Conservation (phyloP, 2,113 vertebrate species). For the Antechinus flavipes region DNA sequence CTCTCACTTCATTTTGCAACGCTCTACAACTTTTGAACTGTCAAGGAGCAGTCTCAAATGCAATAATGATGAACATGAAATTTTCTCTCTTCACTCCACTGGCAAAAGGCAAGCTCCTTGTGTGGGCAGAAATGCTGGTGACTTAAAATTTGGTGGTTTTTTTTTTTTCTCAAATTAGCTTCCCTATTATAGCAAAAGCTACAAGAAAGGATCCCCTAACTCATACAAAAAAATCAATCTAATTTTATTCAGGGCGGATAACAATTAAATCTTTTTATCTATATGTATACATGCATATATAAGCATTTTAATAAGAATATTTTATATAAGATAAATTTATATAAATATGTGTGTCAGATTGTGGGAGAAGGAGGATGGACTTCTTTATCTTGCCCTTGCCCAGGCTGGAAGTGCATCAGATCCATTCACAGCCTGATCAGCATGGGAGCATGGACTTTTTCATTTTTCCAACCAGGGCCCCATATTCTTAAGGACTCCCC, state of each 20-base stretch:
- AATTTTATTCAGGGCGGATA: not conserved
- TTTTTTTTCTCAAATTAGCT: not conserved
- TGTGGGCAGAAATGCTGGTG: not conserved
- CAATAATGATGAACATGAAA: not conserved
- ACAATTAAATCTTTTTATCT: not conserved
- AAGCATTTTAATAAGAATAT: not conserved
- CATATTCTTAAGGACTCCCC: not conserved
- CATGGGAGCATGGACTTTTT: not conserved
- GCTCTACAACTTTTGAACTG: not conserved
- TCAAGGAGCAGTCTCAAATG: not conserved
- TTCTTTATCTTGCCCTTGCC: not conserved
- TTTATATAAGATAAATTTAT: not conserved
- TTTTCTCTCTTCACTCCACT: not conserved
- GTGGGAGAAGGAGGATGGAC: too few relatives aligned
- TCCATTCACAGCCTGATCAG: not conserved
- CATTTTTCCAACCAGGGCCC: not conserved
- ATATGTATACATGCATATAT: not conserved
- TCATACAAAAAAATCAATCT: not conserved
- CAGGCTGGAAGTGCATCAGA: not conserved
- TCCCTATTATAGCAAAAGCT: not conserved
- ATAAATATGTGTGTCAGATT: not conserved
- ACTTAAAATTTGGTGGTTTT: not conserved
- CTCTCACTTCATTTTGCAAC: not conserved
- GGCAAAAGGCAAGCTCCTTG: not conserved
- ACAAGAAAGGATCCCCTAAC: not conserved